Conservation (phyloP, 2,113 vertebrate genomes). For the Atractosteus spatula region DNA sequence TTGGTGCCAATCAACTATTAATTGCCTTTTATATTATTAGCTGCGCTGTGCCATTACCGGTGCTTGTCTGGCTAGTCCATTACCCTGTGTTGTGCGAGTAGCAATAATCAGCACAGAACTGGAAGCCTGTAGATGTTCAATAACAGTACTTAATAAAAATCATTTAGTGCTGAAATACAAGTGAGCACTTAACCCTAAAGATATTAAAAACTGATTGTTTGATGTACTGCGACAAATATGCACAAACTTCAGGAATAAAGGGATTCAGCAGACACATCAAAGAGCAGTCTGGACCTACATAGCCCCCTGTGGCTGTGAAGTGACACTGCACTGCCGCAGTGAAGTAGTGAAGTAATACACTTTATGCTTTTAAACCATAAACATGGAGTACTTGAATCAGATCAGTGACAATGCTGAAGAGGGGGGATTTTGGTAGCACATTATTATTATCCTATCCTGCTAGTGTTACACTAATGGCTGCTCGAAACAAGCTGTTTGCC, state of each 20-base stretch:
- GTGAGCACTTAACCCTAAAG: conserved; percentile 77
- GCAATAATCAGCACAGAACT: conserved; percentile 73
- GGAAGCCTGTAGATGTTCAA: conserved; percentile 63
- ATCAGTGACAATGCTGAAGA: conserved; percentile 57
- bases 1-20: conserved; percentile 8
- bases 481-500: conserved; percentile 41
- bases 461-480: conserved; percentile 23
- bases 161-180: conserved; percentile 72
- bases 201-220: conserved; percentile 76
- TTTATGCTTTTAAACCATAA: conserved; percentile 66
- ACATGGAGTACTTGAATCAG: conserved; percentile 68
- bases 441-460: conserved; percentile 46
- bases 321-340: conserved; percentile 57
- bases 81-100: conserved; percentile 27
- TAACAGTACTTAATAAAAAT: conserved; percentile 79
- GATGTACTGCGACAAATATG: conserved; percentile 58
- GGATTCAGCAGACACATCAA: conserved; percentile 64
- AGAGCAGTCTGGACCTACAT: conserved; percentile 32
- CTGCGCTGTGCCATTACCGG: conserved; percentile 19
- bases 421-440: conserved; percentile 59
- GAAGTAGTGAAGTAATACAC: conserved; percentile 61
- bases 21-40: conserved; percentile 48
- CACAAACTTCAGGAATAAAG: conserved; percentile 71
- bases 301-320: conserved; percentile 45
- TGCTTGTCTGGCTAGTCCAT: conserved; percentile 25